These are phyloP conservation scores for Cygnus atratus DNA, from an alignment of 2,113 vertebrate genomes.

Conservation along the genomic window DNA sequence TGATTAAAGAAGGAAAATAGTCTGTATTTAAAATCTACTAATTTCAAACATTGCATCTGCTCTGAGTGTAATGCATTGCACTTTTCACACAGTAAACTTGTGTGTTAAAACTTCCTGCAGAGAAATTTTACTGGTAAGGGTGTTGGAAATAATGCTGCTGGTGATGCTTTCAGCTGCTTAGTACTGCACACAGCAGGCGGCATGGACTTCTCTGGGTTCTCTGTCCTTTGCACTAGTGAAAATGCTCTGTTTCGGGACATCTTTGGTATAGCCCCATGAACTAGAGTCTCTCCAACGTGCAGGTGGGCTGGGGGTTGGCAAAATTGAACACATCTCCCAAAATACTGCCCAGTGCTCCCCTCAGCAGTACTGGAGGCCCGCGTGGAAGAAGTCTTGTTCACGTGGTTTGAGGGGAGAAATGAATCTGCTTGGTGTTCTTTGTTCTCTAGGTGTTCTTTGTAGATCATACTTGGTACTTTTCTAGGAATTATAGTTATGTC, in stretches of 20 bases:
- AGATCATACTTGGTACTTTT: not conserved
- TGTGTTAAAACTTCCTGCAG: not conserved
- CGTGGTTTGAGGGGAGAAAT: not conserved
- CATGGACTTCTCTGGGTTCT: not conserved
- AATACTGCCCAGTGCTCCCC: not conserved
- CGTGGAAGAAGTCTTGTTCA: not conserved
- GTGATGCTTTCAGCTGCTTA: not conserved
- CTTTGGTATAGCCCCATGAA: not conserved
- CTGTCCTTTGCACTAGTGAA: not conserved
- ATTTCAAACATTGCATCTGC: not conserved
- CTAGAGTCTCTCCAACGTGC: not conserved
- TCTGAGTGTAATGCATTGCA: not conserved
- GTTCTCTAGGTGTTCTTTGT: not conserved
- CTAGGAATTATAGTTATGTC: not conserved
- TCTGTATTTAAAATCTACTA: not conserved
- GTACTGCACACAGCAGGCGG: not conserved
- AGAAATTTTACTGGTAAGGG: not conserved
- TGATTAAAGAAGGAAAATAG: not conserved
- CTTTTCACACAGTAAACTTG: not conserved
- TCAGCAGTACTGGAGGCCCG: not conserved
- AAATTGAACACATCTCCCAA: not conserved
- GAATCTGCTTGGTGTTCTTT: not conserved
- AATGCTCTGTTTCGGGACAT: not conserved
- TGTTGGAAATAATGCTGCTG: not conserved
- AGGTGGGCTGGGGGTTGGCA: not conserved